A percentile compares a stretch with the other conserved stretches of the same genome.
Evolutionary conservation across 2,797 vertebrate genomes (phyloP).

Genomic region (Dryobates pubescens): DNA sequence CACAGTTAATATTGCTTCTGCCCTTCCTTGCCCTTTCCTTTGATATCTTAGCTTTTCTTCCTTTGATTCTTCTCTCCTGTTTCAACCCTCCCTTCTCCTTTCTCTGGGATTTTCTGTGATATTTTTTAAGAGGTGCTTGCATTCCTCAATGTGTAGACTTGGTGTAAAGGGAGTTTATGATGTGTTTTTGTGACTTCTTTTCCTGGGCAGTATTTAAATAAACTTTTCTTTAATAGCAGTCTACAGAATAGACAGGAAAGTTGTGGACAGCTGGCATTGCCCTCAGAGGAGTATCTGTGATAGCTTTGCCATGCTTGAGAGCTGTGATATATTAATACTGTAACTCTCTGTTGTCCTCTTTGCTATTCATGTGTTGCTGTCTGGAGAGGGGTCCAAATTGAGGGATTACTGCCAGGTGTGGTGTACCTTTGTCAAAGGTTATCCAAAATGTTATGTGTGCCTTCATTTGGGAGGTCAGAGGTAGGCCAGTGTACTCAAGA

Average conservation of each 20-base stretch:
- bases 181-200: not conserved
- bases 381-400: not conserved
- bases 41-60: not conserved
- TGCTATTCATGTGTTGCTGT: not conserved
- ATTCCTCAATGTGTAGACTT: not conserved
- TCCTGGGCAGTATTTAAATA: not conserved
- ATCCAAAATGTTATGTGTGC: not conserved
- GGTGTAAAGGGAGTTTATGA: not conserved
- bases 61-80: not conserved
- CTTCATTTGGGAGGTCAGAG: not conserved
- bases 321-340: not conserved
- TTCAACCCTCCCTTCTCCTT: not conserved
- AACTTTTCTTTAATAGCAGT: not conserved
- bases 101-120: not conserved
- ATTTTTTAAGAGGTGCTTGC: not conserved
- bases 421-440: not conserved
- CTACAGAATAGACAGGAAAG: not conserved
- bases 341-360: not conserved
- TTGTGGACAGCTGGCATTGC: not conserved
- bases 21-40: slow-evolving; percentile 34
- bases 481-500: not conserved
- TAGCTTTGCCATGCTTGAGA: not conserved
- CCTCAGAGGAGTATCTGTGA: not conserved
- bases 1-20: not conserved
- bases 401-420: not conserved